A percentile compares a stretch with the other conserved stretches of the same genome.
These are phyloP conservation scores for Teleogryllus occipitalis DNA, from an alignment of 1,140 invertebrate species.

Conservation along the genomic window DNA sequence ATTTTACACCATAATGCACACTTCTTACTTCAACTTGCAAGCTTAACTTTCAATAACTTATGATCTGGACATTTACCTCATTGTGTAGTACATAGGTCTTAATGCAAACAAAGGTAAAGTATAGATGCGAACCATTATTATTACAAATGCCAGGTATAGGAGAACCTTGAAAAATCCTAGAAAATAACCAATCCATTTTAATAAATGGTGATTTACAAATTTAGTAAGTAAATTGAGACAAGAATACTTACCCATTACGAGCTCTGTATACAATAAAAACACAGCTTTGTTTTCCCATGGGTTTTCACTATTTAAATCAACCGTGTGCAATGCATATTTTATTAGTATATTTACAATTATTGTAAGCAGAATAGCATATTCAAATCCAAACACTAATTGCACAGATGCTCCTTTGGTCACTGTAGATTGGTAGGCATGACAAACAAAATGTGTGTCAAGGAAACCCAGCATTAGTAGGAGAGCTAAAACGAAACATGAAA, in stretches of 20 bases:
- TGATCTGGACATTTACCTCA: slow-evolving; percentile 49
- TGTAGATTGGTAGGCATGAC: slow-evolving; percentile 93
- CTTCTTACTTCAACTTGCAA: not conserved
- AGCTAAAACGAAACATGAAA: slow-evolving; percentile 36
- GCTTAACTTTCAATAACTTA: not conserved
- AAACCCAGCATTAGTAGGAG: slow-evolving; percentile 71
- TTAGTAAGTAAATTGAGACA: not conserved
- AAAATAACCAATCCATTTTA: slow-evolving; percentile 20
- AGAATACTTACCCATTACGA: slow-evolving; percentile 75
- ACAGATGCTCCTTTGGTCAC: slow-evolving; percentile 90
- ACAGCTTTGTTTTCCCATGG: slow-evolving; percentile 99
- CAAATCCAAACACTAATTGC: slow-evolving; percentile 98
- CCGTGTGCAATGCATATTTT: slow-evolving; percentile 91
- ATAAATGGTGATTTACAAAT: not conserved
- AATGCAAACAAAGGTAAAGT: slow-evolving; percentile 97
- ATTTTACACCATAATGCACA: not conserved
- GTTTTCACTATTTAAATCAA: slow-evolving; percentile 89
- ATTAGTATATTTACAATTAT: slow-evolving; percentile 89
- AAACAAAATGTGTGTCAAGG: slow-evolving; percentile 83
- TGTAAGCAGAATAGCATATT: slow-evolving; percentile 95
- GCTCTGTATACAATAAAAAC: slow-evolving; percentile 91
- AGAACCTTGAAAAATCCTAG: slow-evolving; percentile 69
- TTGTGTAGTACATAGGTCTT: slow-evolving; percentile 96
- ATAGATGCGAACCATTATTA: slow-evolving; percentile 95
- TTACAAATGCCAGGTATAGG: slow-evolving; percentile 88